Conservation (phyloP, 2,113 vertebrate species). For the Lontra canadensis region DNA sequence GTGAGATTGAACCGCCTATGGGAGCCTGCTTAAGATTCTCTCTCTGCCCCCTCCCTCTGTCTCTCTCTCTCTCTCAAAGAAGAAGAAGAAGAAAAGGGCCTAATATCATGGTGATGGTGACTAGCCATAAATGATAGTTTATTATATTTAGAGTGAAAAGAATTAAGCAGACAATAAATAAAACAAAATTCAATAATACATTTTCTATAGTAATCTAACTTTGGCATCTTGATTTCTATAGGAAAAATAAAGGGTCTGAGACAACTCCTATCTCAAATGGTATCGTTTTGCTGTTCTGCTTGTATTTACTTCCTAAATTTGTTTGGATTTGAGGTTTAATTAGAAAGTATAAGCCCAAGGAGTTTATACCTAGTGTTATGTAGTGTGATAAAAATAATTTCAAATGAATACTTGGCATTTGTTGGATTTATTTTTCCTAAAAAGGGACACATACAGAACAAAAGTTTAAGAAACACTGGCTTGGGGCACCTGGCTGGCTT, state of each 20-base stretch:
- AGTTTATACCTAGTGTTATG: not conserved
- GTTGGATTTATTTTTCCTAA: not conserved
- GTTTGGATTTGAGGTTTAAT: conserved; percentile 26
- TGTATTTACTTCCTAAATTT: conserved; percentile 35
- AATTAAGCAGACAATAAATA: not conserved
- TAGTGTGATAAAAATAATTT: conserved; percentile 15
- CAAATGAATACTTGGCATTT: not conserved
- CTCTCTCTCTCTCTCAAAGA: too few relatives aligned
- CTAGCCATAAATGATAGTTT: not conserved
- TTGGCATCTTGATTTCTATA: not conserved
- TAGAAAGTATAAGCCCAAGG: conserved; percentile 14
- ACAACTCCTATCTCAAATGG: not conserved
- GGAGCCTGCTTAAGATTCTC: not conserved
- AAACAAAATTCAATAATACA: not conserved
- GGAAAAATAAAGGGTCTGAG: not conserved
- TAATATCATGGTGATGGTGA: not conserved
- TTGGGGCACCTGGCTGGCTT: not conserved
- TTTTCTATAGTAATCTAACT: conserved; percentile 33
- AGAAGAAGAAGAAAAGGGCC: not conserved
- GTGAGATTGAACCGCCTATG: not conserved
- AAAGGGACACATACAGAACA: not conserved
- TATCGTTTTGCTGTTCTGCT: not conserved
- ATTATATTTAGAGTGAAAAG: not conserved
- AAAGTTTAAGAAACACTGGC: not conserved
- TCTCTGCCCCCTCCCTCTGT: not conserved